Percentiles rank a stretch among this genome's conserved stretches.
These are phyloP conservation scores for Pseudolycoriella hygida DNA, from an alignment of 2,888 invertebrate species.

Conservation along the genomic window DNA sequence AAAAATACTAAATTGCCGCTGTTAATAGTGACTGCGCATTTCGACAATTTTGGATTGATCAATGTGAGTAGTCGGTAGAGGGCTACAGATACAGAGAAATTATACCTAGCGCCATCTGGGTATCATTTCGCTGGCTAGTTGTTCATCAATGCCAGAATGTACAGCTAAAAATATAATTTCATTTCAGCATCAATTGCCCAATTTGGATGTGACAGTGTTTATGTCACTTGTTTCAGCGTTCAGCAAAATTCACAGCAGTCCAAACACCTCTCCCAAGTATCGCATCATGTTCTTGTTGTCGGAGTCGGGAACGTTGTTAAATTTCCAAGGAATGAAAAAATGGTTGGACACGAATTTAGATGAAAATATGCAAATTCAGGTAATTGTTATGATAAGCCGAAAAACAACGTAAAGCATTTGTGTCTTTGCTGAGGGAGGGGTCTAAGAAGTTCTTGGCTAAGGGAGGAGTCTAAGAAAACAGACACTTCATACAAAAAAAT, in stretches of 20 bases:
- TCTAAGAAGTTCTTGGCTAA: too few relatives aligned
- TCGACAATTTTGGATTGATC: slow-evolving; percentile 76
- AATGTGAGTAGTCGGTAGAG: too few relatives aligned
- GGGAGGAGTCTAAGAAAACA: too few relatives aligned
- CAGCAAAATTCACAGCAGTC: slow-evolving; percentile 64
- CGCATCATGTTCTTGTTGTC: slow-evolving; percentile 76
- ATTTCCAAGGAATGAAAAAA: slow-evolving; percentile 89
- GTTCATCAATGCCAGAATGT: too few relatives aligned
- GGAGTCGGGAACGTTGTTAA: slow-evolving; percentile 76
- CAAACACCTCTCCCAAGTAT: slow-evolving; percentile 52
- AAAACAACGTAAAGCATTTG: too few relatives aligned
- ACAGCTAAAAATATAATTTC: too few relatives aligned
- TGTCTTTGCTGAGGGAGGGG: too few relatives aligned
- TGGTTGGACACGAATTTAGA: slow-evolving; percentile 91
- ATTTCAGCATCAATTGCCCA: slow-evolving; percentile 77
- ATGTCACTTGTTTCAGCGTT: slow-evolving; percentile 77
- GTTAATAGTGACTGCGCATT: slow-evolving; percentile 81
- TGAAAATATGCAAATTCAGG: slow-evolving; percentile 42
- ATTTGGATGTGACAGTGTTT: slow-evolving; percentile 75
- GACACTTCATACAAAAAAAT: too few relatives aligned
- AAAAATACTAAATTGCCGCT: slow-evolving; percentile 51
- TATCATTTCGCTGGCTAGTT: too few relatives aligned
- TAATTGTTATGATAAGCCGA: too few relatives aligned
- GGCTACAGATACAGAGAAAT: too few relatives aligned
- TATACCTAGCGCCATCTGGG: too few relatives aligned